Evolutionary conservation across 1,140 invertebrate species (phyloP), one percentile per base, ranked within the genome.

Genomic region (Micrasema minimum): DNA sequence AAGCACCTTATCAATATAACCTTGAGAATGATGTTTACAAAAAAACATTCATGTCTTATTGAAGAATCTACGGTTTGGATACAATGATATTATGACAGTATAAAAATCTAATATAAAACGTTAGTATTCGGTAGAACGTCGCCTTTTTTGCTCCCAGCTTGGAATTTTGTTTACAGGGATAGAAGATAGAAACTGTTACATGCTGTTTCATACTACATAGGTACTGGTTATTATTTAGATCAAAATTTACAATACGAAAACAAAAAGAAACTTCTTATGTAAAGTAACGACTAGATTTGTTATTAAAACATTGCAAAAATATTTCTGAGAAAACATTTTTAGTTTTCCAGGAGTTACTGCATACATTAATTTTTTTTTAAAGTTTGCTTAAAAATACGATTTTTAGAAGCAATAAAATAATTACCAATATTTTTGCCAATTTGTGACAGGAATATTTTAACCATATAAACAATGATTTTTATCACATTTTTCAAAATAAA

Each of bases 161-260:
- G 38, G 57, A 61, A 61, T 61, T 61, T 61, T 43, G 57, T 61
- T 61, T 55, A 55, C 51, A 37, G 14, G 51, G 51, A 55, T 55
- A 55, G 26, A 35, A 35, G 23, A 35, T 20, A 22, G n/a, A 14
- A 14, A 26, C 51, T 23, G 23, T 35, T 35, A 55, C 31, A 26
- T 1, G 51, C 37, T 35, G n/a, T 26, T 14, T 22, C 48, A 12
- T 51, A 43, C 16, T 12, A 43, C 12, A 43, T n/a, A 3, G 41
- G 12, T 14, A 43, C 41, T n/a, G 12, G 2, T 43, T n/a, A 43
- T n/a, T 43, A 43, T 43, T 43, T 1, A 43, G 41, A 43, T 3
- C 41, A 43, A n/a, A 6, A 43, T 43, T 11, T n/a, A 9, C 5
- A 41, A 41, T 41, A 5, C 38, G 38, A 41, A 41, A 41, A 41